A percentile compares a stretch with the other conserved stretches of the same genome.
These are phyloP conservation scores for Thinocorus orbignyianus DNA, from an alignment of 2,113 vertebrate genomes.

Conservation along the genomic window DNA sequence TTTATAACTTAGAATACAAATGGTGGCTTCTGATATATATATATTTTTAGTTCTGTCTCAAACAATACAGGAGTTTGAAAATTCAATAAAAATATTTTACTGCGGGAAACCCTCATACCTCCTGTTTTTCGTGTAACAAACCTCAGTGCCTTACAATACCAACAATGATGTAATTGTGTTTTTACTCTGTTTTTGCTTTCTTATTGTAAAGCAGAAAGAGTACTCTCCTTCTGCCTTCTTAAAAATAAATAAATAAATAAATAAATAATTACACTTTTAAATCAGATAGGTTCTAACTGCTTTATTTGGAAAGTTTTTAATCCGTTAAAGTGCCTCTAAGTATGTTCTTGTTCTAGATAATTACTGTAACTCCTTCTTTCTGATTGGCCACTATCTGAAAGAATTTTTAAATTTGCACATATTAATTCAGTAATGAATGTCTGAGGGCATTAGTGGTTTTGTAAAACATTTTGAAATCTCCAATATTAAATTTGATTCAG, in stretches of 20 bases:
- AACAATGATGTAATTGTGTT: neutral
- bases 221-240: neutral
- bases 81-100: neutral
- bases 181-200: neutral
- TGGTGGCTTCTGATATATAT: neutral
- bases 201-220: neutral
- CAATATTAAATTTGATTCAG: neutral
- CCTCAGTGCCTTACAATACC: neutral
- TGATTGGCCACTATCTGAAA: neutral
- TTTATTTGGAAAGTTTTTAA: neutral
- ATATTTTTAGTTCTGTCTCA: neutral
- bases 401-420: neutral
- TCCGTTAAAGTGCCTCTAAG: neutral
- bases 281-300: neutral
- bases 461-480: neutral
- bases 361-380: neutral
- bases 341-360: neutral
- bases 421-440: neutral
- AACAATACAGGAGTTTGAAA: neutral
- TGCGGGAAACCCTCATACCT: fast-evolving
- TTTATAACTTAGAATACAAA: neutral
- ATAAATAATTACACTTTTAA: neutral
- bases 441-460: neutral
- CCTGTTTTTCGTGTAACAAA: neutral
- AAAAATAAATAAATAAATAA: too few relatives aligned